Evolutionary conservation across 2,888 invertebrate genomes (phyloP).

Genomic region (Elmis aenea): DNA sequence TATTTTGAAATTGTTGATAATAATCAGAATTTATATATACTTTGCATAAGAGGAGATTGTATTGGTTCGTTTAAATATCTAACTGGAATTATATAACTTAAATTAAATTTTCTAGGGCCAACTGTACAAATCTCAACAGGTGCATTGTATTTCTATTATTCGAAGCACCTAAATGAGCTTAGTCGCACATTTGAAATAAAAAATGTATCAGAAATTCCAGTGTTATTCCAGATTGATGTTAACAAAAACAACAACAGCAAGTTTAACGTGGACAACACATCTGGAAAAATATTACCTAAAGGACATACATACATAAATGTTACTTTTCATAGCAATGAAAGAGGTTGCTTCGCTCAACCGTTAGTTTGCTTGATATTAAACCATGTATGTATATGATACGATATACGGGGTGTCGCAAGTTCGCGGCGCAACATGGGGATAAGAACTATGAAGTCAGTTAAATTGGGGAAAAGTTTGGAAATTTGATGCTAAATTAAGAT

Average conservation of each 20-base stretch:
- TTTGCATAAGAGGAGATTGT: constrained; percentile 34
- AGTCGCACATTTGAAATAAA: constrained; percentile 36
- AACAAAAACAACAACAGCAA: constrained; percentile 6
- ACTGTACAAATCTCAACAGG: constrained; percentile 20
- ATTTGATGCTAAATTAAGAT: not conserved
- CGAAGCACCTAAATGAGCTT: constrained; percentile 12
- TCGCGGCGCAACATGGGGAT: too few species aligned
- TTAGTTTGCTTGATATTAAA: constrained; percentile 40
- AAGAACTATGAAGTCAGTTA: too few species aligned
- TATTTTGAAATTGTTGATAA: constrained; percentile 37
- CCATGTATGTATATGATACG: constrained; percentile 41
- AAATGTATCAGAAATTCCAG: constrained; percentile 36
- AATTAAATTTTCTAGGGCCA: constrained; percentile 15
- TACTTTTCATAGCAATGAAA: constrained; percentile 33
- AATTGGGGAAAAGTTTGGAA: too few species aligned
- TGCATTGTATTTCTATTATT: constrained; percentile 16
- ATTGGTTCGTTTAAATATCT: constrained; percentile 33
- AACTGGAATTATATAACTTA: not conserved
- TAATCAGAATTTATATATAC: constrained; percentile 24
- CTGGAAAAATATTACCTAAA: constrained; percentile 35
- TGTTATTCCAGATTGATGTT: constrained; percentile 41
- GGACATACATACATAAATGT: constrained; percentile 35
- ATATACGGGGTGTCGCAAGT: too few species aligned
- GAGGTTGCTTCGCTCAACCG: constrained; percentile 35
- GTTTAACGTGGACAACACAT: constrained; percentile 36